Conservation (phyloP, 2,797 vertebrate species). For the Micromesistius poutassou region DNA sequence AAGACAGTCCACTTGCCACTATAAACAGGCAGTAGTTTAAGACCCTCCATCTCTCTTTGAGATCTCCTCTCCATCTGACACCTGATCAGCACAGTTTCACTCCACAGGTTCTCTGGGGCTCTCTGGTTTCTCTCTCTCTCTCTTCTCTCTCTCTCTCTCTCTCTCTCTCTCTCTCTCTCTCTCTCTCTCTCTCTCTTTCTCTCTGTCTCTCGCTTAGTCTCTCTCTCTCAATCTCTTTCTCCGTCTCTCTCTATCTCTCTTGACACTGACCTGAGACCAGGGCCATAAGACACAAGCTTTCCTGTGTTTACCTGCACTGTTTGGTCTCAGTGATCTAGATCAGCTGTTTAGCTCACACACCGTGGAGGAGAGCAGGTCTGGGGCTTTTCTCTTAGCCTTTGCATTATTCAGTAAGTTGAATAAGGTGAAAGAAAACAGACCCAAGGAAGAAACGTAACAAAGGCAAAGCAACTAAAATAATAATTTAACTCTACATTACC, state of each 20-base stretch:
- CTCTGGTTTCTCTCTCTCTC: slow-evolving; percentile 8
- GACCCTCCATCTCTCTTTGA: not conserved
- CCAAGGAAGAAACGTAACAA: not conserved
- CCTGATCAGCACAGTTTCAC: not conserved
- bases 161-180: slow-evolving; percentile 5
- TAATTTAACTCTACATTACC: not conserved
- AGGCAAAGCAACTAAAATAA: not conserved
- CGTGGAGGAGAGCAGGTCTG: not conserved
- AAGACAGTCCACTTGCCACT: not conserved
- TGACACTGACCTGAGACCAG: not conserved
- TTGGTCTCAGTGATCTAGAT: not conserved
- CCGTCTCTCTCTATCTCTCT: not conserved
- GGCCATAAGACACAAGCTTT: not conserved
- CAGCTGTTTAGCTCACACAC: not conserved
- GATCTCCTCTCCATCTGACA: not conserved
- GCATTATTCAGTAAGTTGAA: not conserved
- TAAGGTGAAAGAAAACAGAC: not conserved
- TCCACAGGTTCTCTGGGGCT: not conserved
- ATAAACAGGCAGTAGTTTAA: not conserved
- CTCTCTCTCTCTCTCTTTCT: not conserved
- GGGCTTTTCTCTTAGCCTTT: not conserved
- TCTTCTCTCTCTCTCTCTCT: slow-evolving; percentile 5
- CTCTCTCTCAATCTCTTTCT: not conserved
- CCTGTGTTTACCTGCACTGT: not conserved
- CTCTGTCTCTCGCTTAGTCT: not conserved